Conservation (phyloP, 2,113 vertebrate genomes). For the Eleginops maclovinus region DNA sequence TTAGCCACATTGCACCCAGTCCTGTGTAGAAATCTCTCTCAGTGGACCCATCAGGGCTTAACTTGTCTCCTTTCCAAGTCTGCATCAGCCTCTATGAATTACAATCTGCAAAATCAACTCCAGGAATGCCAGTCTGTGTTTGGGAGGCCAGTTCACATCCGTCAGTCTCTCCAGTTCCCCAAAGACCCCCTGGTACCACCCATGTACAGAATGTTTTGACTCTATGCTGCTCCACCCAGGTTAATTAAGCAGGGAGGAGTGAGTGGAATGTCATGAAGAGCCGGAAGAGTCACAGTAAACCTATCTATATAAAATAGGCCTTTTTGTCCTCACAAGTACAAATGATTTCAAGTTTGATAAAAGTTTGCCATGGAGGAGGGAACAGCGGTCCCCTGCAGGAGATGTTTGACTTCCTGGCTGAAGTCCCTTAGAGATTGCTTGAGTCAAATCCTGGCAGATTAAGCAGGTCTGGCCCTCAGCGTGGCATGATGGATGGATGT, state of each 20-base stretch:
- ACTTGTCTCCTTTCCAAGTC: slow-evolving; percentile 44
- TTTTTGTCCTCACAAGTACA: neutral
- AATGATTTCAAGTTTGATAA: slow-evolving; percentile 33
- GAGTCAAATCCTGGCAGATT: slow-evolving; percentile 37
- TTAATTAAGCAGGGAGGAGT: slow-evolving; percentile 39
- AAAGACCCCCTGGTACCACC: slow-evolving; percentile 49
- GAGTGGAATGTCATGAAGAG: slow-evolving; percentile 26
- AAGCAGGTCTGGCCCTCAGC: slow-evolving; percentile 25
- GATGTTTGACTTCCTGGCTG: slow-evolving; percentile 33
- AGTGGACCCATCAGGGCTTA: slow-evolving; percentile 49
- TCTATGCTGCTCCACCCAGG: slow-evolving; percentile 34
- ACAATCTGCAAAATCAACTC: slow-evolving; percentile 57
- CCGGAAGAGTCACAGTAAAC: slow-evolving; percentile 1
- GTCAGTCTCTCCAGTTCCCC: slow-evolving; percentile 25
- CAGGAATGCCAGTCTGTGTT: slow-evolving; percentile 64
- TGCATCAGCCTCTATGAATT: slow-evolving; percentile 50
- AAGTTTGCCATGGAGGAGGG: slow-evolving; percentile 11
- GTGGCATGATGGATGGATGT: slow-evolving; percentile 60
- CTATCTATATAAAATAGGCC: neutral
- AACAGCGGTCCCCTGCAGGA: slow-evolving; percentile 36
- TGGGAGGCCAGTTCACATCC: slow-evolving; percentile 46
- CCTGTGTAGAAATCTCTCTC: slow-evolving; percentile 37
- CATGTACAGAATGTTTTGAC: slow-evolving; percentile 27
- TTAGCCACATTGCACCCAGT: slow-evolving; percentile 32
- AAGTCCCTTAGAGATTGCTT: slow-evolving; percentile 17